A percentile compares a stretch with the other conserved stretches of the same genome.
These are phyloP conservation scores for Pangasius macronema DNA, from an alignment of 2,797 vertebrate genomes.

Conservation along the genomic window DNA sequence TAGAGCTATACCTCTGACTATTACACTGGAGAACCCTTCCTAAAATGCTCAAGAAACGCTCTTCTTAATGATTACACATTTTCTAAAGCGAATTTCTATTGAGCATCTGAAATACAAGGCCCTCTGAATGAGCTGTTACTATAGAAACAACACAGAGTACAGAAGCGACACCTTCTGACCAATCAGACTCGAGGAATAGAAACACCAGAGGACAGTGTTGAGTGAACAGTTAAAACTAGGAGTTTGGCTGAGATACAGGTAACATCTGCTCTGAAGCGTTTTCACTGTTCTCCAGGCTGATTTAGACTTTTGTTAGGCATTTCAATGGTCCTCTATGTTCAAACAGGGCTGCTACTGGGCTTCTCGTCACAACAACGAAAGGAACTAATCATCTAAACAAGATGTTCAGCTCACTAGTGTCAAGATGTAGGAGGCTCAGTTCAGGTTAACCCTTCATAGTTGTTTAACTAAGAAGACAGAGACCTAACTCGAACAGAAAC, in stretches of 20 bases:
- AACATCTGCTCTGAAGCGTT: neutral
- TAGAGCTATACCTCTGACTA: neutral
- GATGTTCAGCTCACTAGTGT: neutral
- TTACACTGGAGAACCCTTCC: neutral
- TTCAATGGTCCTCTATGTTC: neutral
- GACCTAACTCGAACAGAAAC: no score
- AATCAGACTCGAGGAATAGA: neutral
- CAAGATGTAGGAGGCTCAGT: neutral
- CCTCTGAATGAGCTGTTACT: neutral
- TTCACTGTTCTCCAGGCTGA: neutral
- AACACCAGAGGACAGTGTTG: neutral
- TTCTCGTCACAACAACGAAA: neutral
- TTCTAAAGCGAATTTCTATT: neutral
- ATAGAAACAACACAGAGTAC: neutral
- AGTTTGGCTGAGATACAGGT: neutral
- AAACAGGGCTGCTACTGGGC: neutral
- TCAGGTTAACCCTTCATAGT: neutral
- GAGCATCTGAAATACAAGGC: neutral
- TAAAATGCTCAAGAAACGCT: neutral
- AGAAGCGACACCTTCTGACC: neutral
- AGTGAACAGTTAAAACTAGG: neutral
- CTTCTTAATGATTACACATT: neutral
- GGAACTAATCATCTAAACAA: neutral
- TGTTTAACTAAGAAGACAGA: neutral
- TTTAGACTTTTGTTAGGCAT: neutral